Base-by-base conservation (phyloP, 2,797 vertebrate species). In the Sebastes nivosus region DNA sequence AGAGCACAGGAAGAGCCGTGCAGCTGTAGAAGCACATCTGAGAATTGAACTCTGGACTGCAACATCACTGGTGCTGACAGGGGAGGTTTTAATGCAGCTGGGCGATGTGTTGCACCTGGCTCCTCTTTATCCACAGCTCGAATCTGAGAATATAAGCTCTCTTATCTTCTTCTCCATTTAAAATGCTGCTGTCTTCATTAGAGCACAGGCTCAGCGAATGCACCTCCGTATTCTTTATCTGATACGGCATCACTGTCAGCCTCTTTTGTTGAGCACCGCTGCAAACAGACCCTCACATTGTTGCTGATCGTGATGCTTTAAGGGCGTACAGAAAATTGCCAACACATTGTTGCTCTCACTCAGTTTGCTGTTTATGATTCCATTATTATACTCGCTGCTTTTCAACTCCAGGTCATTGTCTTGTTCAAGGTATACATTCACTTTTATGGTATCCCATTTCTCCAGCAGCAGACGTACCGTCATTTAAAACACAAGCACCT, bases 41-140 rank as follows among this genome's bases (percentile, higher is more conserved):
- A 80, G 77, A 67, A 58, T 36, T 52, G 50, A 89, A 82, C 65
- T 75, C n/a, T 46, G 52, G 55, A 55, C 64, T 81, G 54, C 55
- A 81, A 30, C 59, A 61, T 52, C 58, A 4, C 25, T 36, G 75
- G 71, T 78, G 61, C 78, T 65, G 80, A 71, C 54, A 42, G 46
- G 25, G 10, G 73, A 25, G 60, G 29, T 68, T 83, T 76, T 58
- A 72, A 64, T 55, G 65, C 64, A 46, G 27, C 29, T 7, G 27
- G 32, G 34, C 38, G 20, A 72, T 57, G 65, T 27, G 24, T 67
- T 67, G 74, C 69, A 25, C 68, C 61, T 67, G 38, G 18, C 60
- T 76, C 24, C 55, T 76, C n/a, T 61, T 13, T 36, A 75, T 68
- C 25, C 13, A 54, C 11, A 54, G 66, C 55, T 59, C 74, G 6